phyloP scores from a whole-genome alignment of 2,888 invertebrate genomes.

The Liposcelis brunnea region DNA sequence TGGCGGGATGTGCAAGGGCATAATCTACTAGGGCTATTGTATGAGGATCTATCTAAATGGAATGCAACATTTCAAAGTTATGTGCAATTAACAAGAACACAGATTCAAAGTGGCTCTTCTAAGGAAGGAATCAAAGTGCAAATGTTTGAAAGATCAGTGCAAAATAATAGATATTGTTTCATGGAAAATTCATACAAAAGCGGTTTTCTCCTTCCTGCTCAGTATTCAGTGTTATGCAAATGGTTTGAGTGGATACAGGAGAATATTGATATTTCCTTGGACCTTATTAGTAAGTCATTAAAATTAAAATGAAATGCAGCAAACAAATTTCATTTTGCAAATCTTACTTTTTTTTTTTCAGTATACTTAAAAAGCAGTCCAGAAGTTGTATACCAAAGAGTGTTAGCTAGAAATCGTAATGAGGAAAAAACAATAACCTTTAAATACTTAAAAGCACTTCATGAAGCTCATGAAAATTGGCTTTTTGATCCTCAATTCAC shows the following conservation, averaged over 20 bases:
- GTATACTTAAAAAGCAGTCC: conserved; percentile 29
- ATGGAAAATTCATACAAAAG: conserved; percentile 29
- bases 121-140: conserved; percentile 18
- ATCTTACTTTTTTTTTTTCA: conserved; percentile 11
- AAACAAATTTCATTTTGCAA: neutral
- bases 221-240: conserved; percentile 29
- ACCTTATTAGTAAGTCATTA: conserved; percentile 26
- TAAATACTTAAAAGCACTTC: conserved; percentile 24
- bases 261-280: conserved; percentile 27
- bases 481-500: conserved; percentile 20
- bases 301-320: neutral
- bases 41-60: conserved; percentile 31
- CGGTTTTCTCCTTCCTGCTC: conserved; percentile 26
- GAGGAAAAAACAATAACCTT: conserved; percentile 28
- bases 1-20: conserved; percentile 51
- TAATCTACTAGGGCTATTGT: conserved; percentile 28
- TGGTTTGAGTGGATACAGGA: conserved; percentile 30
- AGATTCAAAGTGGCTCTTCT: conserved; percentile 23
- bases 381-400: conserved; percentile 26
- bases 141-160: conserved; percentile 25
- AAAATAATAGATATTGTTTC: conserved; percentile 27
- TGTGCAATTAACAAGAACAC: conserved; percentile 32
- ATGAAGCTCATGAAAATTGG: conserved; percentile 31
- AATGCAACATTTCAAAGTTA: conserved; percentile 34
- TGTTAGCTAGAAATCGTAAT: conserved; percentile 24